A percentile compares a stretch with the other conserved stretches of the same genome.
These are phyloP conservation scores for Gymnocypris eckloni DNA, from an alignment of 2,797 vertebrate genomes.

Conservation along the genomic window DNA sequence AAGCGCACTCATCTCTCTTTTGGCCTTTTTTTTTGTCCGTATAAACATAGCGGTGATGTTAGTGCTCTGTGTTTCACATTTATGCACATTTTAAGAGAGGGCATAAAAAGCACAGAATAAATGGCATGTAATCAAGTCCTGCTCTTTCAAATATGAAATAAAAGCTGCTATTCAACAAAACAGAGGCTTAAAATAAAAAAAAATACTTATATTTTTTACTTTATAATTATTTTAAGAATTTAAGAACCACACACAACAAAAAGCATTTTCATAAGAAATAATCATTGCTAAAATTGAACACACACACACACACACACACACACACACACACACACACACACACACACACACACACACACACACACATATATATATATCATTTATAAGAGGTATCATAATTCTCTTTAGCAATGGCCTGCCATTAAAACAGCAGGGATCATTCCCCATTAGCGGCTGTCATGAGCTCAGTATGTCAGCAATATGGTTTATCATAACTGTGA, in stretches of 20 bases:
- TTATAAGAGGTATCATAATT: background rate
- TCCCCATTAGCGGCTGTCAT: slow-evolving; percentile 60
- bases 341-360: background rate
- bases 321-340: background rate
- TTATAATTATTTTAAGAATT: background rate
- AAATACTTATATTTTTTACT: no score
- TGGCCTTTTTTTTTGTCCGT: slow-evolving; percentile 27
- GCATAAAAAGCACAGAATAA: slow-evolving; percentile 4
- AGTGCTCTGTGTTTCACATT: background rate
- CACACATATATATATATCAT: background rate
- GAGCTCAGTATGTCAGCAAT: slow-evolving; percentile 51
- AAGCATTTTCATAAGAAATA: background rate
- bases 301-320: background rate
- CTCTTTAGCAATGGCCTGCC: background rate
- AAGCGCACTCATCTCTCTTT: background rate
- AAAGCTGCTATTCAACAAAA: background rate
- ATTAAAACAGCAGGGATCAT: slow-evolving; percentile 52
- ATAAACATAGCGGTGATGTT: background rate
- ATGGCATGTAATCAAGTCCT: background rate
- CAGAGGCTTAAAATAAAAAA: background rate
- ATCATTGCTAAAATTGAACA: background rate
- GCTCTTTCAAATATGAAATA: slow-evolving; percentile 17
- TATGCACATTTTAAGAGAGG: background rate
- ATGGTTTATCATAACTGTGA: slow-evolving; percentile 56
- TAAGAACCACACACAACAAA: background rate